These are phyloP conservation scores for Amia ocellicauda DNA, from an alignment of 2,113 vertebrate genomes.

Conservation along the genomic window DNA sequence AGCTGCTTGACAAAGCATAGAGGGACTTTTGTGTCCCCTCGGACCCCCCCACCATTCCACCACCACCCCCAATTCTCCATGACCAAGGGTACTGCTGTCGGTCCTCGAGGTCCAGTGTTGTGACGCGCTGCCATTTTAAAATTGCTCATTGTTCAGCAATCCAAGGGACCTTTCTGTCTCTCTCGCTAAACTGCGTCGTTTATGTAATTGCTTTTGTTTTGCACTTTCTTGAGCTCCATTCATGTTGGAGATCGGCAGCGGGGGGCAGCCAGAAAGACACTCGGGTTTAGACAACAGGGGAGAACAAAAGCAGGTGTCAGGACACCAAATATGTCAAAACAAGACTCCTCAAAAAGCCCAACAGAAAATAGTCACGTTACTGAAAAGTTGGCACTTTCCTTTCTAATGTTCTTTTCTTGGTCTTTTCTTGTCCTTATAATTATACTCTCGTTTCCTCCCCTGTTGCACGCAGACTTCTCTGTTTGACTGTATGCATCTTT, in stretches of 20 bases:
- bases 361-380: no score
- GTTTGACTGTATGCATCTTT: no score
- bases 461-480: no score
- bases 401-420: no score
- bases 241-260: slow-evolving; percentile 66
- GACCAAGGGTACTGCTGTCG: slow-evolving; percentile 74
- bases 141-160: slow-evolving; percentile 74
- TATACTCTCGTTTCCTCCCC: no score
- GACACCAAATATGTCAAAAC: no score
- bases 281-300: no score
- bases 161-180: slow-evolving; percentile 74
- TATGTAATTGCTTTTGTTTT: slow-evolving; percentile 73
- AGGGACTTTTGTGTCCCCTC: slow-evolving; percentile 67
- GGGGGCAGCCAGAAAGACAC: slow-evolving; percentile 40
- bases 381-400: no score
- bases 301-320: no score
- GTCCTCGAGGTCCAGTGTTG: slow-evolving; percentile 59
- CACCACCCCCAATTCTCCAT: slow-evolving; percentile 44
- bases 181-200: slow-evolving; percentile 64
- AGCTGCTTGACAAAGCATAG: slow-evolving; percentile 64
- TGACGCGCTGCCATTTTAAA: slow-evolving; percentile 64
- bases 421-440: no score
- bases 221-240: slow-evolving; percentile 59
- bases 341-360: no score
- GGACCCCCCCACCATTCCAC: not conserved